These are phyloP conservation scores for Rhabdomys dilectus DNA, from an alignment of 2,113 vertebrate genomes.

Conservation along the genomic window DNA sequence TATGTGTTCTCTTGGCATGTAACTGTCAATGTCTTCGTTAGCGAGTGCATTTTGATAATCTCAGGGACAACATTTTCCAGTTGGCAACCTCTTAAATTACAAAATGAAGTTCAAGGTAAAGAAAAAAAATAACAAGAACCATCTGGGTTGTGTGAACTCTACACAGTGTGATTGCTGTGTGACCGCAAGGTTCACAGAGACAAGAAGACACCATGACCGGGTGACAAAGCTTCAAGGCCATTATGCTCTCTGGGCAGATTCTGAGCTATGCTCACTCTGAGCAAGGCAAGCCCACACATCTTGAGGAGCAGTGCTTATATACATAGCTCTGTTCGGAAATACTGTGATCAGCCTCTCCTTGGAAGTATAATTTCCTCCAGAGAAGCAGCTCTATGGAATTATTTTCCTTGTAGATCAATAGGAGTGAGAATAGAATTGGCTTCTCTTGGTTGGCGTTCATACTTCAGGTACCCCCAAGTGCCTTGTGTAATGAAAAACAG, in stretches of 20 bases:
- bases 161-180: background rate
- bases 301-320: background rate
- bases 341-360: constrained; percentile 45
- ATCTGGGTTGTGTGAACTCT: background rate
- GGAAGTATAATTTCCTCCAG: constrained; percentile 64
- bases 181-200: background rate
- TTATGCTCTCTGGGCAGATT: background rate
- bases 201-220: background rate
- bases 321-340: constrained; percentile 66
- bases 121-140: background rate
- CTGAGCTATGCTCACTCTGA: background rate
- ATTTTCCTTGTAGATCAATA: constrained; percentile 68
- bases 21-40: background rate
- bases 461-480: constrained; percentile 69
- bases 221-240: background rate
- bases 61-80: background rate
- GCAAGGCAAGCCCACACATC: constrained; percentile 10
- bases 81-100: background rate
- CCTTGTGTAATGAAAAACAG: constrained; percentile 66
- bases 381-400: constrained; percentile 64
- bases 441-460: constrained; percentile 61
- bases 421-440: constrained; percentile 59
- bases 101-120: background rate
- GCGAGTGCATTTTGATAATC: background rate
- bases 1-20: background rate